A percentile compares a stretch with the other conserved stretches of the same genome.
phyloP scores from a whole-genome alignment of 2,888 invertebrate species.

The Ecliptopera silaceata region DNA sequence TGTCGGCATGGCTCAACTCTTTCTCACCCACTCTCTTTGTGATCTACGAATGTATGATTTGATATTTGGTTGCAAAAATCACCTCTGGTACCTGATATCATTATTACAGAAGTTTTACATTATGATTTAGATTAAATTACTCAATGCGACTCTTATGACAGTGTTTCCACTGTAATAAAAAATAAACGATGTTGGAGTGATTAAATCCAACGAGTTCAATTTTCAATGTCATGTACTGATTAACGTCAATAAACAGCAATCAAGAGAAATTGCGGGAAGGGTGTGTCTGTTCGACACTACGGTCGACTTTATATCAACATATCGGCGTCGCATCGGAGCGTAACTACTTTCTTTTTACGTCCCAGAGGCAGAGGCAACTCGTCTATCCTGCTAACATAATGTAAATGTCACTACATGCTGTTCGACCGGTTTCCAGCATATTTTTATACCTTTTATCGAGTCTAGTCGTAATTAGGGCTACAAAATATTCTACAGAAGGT shows the following conservation, averaged over 20 bases:
- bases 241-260: constrained; percentile 25
- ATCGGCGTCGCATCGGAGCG: constrained; percentile 41
- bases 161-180: neutral
- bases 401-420: constrained; percentile 75
- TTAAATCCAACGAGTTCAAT: neutral
- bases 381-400: constrained; percentile 71
- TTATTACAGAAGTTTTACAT: neutral
- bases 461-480: constrained; percentile 65
- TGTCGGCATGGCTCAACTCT: constrained; percentile 2
- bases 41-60: neutral
- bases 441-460: constrained; percentile 55
- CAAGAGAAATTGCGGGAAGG: constrained; percentile 33
- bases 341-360: constrained; percentile 70
- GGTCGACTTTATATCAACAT: constrained; percentile 37
- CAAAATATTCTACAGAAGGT: constrained; percentile 46
- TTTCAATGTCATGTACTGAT: constrained; percentile 18
- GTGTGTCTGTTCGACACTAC: constrained; percentile 26
- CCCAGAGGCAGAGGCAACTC: constrained; percentile 56
- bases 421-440: constrained; percentile 62
- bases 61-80: neutral
- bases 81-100: neutral
- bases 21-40: neutral
- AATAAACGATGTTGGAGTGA: neutral
- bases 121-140: neutral
- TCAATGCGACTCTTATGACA: too few species aligned